These are phyloP conservation scores for Vanessa cardui DNA, from an alignment of 2,888 invertebrate species.

Conservation along the genomic window DNA sequence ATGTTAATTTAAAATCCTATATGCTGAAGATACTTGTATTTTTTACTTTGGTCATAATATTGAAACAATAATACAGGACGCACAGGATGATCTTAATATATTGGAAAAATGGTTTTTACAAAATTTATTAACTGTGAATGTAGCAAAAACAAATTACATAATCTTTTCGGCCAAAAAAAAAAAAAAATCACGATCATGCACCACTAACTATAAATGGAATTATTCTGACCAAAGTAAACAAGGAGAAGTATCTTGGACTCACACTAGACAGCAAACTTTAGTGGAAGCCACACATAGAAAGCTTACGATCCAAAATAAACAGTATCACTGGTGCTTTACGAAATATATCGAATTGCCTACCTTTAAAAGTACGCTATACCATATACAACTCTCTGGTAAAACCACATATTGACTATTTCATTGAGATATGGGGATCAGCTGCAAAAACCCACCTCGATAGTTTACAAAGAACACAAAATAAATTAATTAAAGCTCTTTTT, in stretches of 20 bases:
- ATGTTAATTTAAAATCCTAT: no score
- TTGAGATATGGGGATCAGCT: conserved; percentile 9
- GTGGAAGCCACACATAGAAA: neutral
- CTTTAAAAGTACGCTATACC: conserved; percentile 3
- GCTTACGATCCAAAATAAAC: neutral
- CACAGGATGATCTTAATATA: conserved; percentile 7
- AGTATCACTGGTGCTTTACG: conserved; percentile 1
- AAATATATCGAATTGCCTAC: conserved; percentile 1
- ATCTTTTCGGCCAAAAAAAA: neutral
- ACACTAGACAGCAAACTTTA: conserved; percentile 1
- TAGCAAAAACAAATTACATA: conserved; percentile 4
- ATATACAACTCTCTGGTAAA: conserved; percentile 15
- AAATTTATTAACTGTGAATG: conserved; percentile 1
- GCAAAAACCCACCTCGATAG: neutral
- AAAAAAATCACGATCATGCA: neutral
- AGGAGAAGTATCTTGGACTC: conserved; percentile 2
- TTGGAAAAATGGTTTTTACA: neutral
- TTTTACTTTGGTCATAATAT: neutral
- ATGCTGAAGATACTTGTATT: conserved; percentile 1
- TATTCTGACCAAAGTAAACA: conserved; percentile 5
- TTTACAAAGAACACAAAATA: conserved; percentile 1
- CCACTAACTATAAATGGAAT: neutral
- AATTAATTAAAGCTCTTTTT: conserved; percentile 6
- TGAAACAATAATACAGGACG: neutral
- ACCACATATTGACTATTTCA: conserved; percentile 14